Base-by-base conservation (phyloP, 2,113 vertebrate genomes). In the Cyphomyrus discorhynchus region DNA sequence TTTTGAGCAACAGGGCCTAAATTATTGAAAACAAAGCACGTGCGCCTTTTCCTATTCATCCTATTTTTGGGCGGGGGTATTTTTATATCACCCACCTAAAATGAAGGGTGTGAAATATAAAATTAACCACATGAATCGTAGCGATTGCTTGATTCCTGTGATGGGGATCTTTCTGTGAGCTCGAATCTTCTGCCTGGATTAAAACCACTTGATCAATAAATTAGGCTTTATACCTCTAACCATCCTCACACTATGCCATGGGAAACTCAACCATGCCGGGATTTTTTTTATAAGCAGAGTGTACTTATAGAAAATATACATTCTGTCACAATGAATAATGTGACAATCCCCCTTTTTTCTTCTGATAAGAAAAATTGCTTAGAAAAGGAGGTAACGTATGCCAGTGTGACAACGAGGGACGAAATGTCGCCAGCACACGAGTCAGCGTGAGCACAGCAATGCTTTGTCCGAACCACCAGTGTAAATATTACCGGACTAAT, bases 391-490 rank as follows among this genome's bases (percentile, higher is more conserved):
- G 70, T 39, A 39, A 46, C 21, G 82, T 42, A n/a, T 24, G 21
- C 82, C 42, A 84, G 42, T n/a, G 74, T 80, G 82, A 82, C 77
- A 82, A 82, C 35, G n/a, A 35, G 74, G 74, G 74, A 39, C 87
- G 58, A 58, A 46, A 70, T 88, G 35, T 88, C 62, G 24, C 35
- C n/a, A 58, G 45, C 39, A 45, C 56, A 45, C 56, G 46, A 39
- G 70, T 31, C 70, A 21, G 11, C 49, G 45, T 52, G 47, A 21
- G 50, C 31, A 80, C 62, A 77, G 62, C 27, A 53, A 50, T 66
- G 45, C 93, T 94, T 93, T 94, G 94, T 94, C 92, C 92, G 56
- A 74, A 39, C 52, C 35, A 31, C n/a, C 39, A 27, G 83, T 15
- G 85, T 80, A 89, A 91, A 84, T 84, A 84, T 84, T 46, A 21